Evolutionary conservation across 2,888 invertebrate genomes (phyloP).

Genomic region (Mechanitis mazaeus): DNA sequence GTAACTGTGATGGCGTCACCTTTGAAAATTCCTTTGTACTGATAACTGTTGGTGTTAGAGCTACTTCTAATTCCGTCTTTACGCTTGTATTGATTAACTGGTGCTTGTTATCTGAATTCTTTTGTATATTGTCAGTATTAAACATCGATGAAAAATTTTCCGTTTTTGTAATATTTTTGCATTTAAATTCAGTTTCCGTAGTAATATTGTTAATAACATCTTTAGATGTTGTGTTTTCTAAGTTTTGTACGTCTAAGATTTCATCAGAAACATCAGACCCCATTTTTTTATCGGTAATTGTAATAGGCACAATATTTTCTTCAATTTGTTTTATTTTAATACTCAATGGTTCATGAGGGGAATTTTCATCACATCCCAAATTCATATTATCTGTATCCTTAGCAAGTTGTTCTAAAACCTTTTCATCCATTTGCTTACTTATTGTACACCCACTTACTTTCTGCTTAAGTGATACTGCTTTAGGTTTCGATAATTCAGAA

Average conservation of each 20-base stretch:
- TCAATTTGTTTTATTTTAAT: not conserved
- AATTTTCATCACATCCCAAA: not conserved
- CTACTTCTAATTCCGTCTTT: not conserved
- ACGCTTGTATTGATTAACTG: not conserved
- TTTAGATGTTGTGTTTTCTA: no score
- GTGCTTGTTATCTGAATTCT: not conserved
- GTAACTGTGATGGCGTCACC: not conserved
- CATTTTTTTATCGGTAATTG: not conserved
- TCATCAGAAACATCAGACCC: not conserved
- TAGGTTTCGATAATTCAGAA: slow-evolving; percentile 56
- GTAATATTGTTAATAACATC: no score
- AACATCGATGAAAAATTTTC: no score
- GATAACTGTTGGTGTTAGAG: not conserved
- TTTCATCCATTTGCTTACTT: slow-evolving; percentile 54
- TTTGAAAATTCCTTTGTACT: not conserved
- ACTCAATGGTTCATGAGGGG: not conserved
- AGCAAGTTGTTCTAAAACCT: slow-evolving; percentile 31
- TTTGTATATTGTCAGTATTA: no score
- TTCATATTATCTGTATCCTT: not conserved
- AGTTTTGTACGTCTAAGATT: not conserved
- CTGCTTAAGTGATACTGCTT: slow-evolving; percentile 56
- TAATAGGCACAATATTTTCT: not conserved
- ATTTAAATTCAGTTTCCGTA: no score
- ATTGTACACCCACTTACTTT: slow-evolving; percentile 55
- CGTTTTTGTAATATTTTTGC: no score